phyloP scores from a whole-genome alignment of 2,113 vertebrate genomes.

The Sprattus sprattus region DNA sequence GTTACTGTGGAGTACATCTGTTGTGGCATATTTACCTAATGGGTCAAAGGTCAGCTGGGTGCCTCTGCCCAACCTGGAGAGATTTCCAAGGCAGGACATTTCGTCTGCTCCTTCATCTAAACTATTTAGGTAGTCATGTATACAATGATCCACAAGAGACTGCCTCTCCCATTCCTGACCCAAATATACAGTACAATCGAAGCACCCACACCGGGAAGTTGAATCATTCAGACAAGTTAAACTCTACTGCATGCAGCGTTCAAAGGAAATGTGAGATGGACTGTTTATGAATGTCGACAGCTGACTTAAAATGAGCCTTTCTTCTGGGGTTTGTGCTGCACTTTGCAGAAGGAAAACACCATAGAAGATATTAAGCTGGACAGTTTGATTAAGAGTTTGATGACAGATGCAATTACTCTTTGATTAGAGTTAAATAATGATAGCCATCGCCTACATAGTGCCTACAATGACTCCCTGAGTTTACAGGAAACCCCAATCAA shows the following conservation, averaged over 20 bases:
- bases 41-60: constrained; percentile 28
- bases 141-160: not conserved
- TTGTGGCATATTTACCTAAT: constrained; percentile 35
- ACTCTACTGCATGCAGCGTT: not conserved
- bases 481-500: not conserved
- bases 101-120: not conserved
- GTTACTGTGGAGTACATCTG: constrained; percentile 17
- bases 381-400: not conserved
- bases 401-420: not conserved
- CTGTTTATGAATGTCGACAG: not conserved
- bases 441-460: not conserved
- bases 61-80: not conserved
- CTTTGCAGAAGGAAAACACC: not conserved
- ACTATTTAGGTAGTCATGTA: constrained; percentile 16
- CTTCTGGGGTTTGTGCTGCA: not conserved
- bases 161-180: constrained; percentile 37
- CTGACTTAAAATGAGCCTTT: not conserved
- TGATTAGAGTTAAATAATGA: not conserved
- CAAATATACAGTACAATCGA: constrained; percentile 43
- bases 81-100: constrained; percentile 19
- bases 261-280: not conserved
- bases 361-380: not conserved
- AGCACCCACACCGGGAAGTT: constrained; percentile 27
- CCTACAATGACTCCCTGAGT: not conserved
- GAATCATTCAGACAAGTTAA: constrained; percentile 47